Conservation (phyloP, 2,888 invertebrate species). For the Chymomyza caudatula region DNA sequence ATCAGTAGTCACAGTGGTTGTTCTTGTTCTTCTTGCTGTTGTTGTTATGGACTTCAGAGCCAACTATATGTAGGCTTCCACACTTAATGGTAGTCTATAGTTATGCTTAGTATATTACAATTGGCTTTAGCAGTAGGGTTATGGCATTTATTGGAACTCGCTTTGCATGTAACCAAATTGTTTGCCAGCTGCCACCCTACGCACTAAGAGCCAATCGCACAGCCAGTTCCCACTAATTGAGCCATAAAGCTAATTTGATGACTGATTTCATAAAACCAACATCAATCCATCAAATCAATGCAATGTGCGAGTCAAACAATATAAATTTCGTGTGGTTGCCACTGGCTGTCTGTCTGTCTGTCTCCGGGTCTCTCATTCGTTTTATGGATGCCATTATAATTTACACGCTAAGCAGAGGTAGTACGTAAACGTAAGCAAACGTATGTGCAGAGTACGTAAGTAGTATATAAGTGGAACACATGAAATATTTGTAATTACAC, state of each 20-base stretch:
- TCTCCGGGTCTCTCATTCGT: too few relatives aligned
- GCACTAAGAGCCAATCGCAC: slow-evolving; percentile 4
- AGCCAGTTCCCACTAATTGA: slow-evolving; percentile 54
- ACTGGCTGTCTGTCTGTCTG: not conserved
- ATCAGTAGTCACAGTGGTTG: slow-evolving; percentile 5
- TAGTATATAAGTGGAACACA: not conserved
- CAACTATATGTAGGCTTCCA: not conserved
- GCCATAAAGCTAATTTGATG: slow-evolving; percentile 60
- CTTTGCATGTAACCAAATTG: slow-evolving; percentile 50
- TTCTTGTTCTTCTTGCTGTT: slow-evolving; percentile 6
- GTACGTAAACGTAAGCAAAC: not conserved
- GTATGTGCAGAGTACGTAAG: not conserved
- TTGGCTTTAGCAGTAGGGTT: not conserved
- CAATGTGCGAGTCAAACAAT: slow-evolving; percentile 2
- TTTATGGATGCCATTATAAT: not conserved
- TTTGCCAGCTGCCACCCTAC: slow-evolving; percentile 12
- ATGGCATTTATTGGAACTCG: slow-evolving; percentile 34
- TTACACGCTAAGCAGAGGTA: not conserved
- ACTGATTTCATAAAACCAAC: slow-evolving; percentile 40
- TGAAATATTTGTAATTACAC: too few relatives aligned
- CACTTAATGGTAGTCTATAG: too few relatives aligned
- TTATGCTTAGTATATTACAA: too few relatives aligned
- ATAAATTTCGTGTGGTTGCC: not conserved
- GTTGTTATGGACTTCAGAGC: not conserved
- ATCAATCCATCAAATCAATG: slow-evolving; percentile 41